Conservation (phyloP, 2,888 invertebrate genomes). For the Tetheella fluctuosa region DNA sequence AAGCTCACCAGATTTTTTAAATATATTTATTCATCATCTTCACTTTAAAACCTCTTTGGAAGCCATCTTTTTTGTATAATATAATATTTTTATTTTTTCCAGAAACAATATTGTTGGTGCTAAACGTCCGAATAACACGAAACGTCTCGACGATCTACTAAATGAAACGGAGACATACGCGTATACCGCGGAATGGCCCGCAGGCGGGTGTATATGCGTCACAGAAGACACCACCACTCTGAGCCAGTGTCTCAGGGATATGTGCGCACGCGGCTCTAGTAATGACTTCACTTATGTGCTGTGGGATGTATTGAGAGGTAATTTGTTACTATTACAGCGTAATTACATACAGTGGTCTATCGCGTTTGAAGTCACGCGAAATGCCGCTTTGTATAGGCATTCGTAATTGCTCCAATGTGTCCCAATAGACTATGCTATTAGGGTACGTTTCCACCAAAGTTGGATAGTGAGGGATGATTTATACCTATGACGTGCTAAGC, state of each 20-base stretch:
- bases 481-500: no score
- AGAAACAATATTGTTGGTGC: conserved; percentile 57
- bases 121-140: conserved; percentile 55
- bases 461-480: no score
- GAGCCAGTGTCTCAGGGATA: conserved; percentile 58
- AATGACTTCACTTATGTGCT: conserved; percentile 80
- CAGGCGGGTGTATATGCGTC: conserved; percentile 72
- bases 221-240: conserved; percentile 67
- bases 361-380: no score
- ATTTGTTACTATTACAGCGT: no score
- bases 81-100: conserved; percentile 22
- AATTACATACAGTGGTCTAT: no score
- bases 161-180: conserved; percentile 77
- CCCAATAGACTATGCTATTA: no score
- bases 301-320: conserved; percentile 79
- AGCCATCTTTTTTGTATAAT: background rate
- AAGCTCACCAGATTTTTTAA: no score
- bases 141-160: conserved; percentile 62
- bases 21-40: no score
- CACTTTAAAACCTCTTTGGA: no score
- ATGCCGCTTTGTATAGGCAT: no score
- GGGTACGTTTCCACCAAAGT: no score
- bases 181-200: conserved; percentile 70
- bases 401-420: no score
- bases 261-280: conserved; percentile 66